Base-by-base conservation (phyloP, 1,140 invertebrate genomes). In the Asobara japonica region DNA sequence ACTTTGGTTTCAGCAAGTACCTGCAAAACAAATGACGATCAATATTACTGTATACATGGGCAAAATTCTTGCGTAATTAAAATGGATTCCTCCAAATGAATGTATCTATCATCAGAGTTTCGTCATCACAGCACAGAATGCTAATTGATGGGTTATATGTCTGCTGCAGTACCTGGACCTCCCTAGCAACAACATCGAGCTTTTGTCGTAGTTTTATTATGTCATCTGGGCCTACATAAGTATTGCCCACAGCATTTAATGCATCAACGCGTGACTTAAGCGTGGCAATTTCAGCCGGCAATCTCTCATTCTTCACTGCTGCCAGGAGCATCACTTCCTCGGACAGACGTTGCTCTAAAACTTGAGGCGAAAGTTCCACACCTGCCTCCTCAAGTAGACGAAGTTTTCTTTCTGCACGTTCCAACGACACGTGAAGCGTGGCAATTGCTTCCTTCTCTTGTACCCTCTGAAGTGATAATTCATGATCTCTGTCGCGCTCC, bases 271-370 rank as follows among this genome's bases (percentile, higher is more conserved):
- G 90, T 77, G 91, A 91, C 79, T 91, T 90, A 33, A 90, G 86
- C 0, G 83, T 82, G 3, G 85, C 78, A 27, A 93, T 87, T 83
- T 96, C 95, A 76, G 92, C 90, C 0, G 94, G 94, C 20, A 96
- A 80, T 80, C 95, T 93, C 80, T 96, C 93, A 61, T 93, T 93
- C 0, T 92, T 91, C 16, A 97, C 90, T 79, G 94, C 79, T 2
- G 74, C 83, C 48, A 80, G 78, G 0, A 91, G 89, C 77, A 93
- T 92, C 7, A 92, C 90, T 87, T 95, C 94, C 82, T 96, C 94
- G 74, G 93, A 90, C 36, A 95, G 83, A 79, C 91, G 90, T 84
- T 93, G 91, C 18, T 95, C 86, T 3, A 90, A 84, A 38, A 89
- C 84, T 71, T 85, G 83, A 0, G 85, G 86, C 3, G 88, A 88